Percentiles rank a stretch among this genome's conserved stretches.
Evolutionary conservation across 2,888 invertebrate species (phyloP).

Genomic region (Melinopterus prodromus): DNA sequence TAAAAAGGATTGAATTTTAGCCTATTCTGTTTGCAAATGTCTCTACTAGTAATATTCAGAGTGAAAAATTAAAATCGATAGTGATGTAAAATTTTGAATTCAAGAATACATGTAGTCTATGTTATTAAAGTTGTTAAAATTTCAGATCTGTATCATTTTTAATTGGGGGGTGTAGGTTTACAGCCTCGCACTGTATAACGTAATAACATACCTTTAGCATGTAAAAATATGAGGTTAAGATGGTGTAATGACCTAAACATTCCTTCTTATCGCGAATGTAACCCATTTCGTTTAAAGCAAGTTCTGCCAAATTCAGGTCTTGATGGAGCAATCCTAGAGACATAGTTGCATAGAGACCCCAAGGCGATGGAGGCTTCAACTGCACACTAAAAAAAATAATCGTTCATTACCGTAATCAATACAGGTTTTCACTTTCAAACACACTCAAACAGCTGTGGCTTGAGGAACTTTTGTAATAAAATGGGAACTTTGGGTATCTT

Average conservation of each 20-base stretch:
- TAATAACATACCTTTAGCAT: conserved; percentile 61
- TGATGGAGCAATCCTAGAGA: conserved; percentile 79
- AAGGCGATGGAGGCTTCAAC: conserved; percentile 69
- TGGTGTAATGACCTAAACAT: conserved; percentile 71
- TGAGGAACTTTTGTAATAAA: too few relatives aligned
- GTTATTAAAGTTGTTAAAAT: too few relatives aligned
- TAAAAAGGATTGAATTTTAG: too few relatives aligned
- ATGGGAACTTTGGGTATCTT: too few relatives aligned
- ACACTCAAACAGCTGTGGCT: not conserved
- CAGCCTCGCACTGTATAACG: not conserved
- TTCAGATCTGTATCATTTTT: too few relatives aligned
- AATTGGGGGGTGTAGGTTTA: not conserved
- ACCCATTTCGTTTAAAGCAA: conserved; percentile 77
- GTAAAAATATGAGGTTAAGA: conserved; percentile 70
- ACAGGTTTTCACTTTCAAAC: not conserved
- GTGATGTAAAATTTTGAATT: too few relatives aligned
- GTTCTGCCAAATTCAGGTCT: conserved; percentile 74
- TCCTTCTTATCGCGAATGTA: conserved; percentile 67
- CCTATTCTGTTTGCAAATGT: too few relatives aligned
- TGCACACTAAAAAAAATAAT: conserved; percentile 49
- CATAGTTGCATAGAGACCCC: conserved; percentile 81
- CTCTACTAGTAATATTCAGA: too few relatives aligned
- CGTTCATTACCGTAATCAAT: not conserved
- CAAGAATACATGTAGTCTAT: too few relatives aligned
- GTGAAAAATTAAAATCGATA: too few relatives aligned